Evolutionary conservation across 2,888 invertebrate species (phyloP), one percentile per base, ranked within the genome.

Genomic region (Anthophora plumipes): DNA sequence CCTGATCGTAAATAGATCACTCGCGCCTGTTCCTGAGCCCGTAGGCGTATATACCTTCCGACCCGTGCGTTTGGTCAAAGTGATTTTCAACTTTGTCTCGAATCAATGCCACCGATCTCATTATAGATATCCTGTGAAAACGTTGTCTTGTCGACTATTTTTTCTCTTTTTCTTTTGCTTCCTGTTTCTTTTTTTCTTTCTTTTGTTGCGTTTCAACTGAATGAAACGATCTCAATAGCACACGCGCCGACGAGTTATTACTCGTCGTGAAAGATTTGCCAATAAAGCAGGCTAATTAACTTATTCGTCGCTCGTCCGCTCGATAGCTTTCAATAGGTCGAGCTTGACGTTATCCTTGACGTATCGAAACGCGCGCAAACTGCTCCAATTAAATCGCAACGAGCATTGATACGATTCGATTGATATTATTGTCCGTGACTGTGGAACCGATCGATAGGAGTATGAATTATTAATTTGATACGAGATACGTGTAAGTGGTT

Each of bases 1-100:
- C 79, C 72, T 81, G 83, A 88, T 85, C 83, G 83, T 79, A 85
- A 88, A 88, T 85, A 82, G 77, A 87, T 86, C 85, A 77, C 78
- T 80, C 69, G 61, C 71, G 78, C 64, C 78, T 50, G 72, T 74
- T 52, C 67, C 60, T 20, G 31, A 41, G 39, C 66, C 43, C 46
- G 86, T 82, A 77, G 82, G 84, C 79, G 85, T 64, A n/a, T n/a
- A n/a, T n/a, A 31, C 48, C 55, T 69, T 41, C 57, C 66, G 50
- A 61, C 48, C 64, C 72, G 68, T 57, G 50, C 80, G 59, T 46
- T 78, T 69, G 61, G 75, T 31, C 79, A 61, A 81, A 82, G 77
- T 69, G 66, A 78, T 83, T 86, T 86, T 83, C 77, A 75, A 77
- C 79, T 78, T 79, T 76, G 78, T 37, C 57, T 63, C 73, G 71